phyloP scores from a whole-genome alignment of 2,797 vertebrate genomes.

The Astyanax mexicanus region DNA sequence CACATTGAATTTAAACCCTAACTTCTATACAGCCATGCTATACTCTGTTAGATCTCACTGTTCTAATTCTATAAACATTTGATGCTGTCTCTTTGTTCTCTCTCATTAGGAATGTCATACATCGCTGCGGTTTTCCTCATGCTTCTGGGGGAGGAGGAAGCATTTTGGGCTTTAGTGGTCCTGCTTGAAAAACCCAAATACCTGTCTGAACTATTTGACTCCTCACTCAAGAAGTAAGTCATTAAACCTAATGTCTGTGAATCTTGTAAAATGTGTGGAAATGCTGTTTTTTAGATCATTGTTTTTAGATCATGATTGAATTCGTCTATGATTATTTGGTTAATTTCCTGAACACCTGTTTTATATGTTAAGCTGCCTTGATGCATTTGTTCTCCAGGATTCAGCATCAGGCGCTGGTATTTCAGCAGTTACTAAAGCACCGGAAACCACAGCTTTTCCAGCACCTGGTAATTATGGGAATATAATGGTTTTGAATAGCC shows the following conservation, averaged over 20 bases:
- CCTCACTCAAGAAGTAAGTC: slow-evolving; percentile 74
- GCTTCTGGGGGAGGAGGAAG: slow-evolving; percentile 78
- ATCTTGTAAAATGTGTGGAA: not conserved
- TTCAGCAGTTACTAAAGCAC: slow-evolving; percentile 79
- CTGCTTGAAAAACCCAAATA: slow-evolving; percentile 77
- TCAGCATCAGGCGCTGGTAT: slow-evolving; percentile 76
- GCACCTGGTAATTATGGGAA: slow-evolving; percentile 72
- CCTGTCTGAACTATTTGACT: slow-evolving; percentile 75
- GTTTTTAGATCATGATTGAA: too few species aligned
- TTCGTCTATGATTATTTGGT: not conserved
- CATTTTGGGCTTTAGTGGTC: slow-evolving; percentile 79
- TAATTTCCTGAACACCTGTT: not conserved
- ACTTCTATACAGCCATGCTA: too few species aligned
- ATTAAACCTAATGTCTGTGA: not conserved
- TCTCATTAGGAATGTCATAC: slow-evolving; percentile 77
- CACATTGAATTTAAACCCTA: too few species aligned
- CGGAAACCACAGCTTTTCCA: slow-evolving; percentile 72
- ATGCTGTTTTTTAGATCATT: too few species aligned
- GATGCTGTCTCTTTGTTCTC: slow-evolving; percentile 24
- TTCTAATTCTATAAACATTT: too few species aligned
- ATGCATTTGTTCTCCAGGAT: slow-evolving; percentile 61
- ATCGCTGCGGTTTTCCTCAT: slow-evolving; percentile 81
- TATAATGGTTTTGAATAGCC: not conserved
- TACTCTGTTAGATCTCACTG: too few species aligned
- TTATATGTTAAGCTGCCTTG: not conserved